Percentiles rank a stretch among this genome's conserved stretches.
Conservation (phyloP, 92 coral and sea anemone genomes). For the Pocillopora meandrina region DNA sequence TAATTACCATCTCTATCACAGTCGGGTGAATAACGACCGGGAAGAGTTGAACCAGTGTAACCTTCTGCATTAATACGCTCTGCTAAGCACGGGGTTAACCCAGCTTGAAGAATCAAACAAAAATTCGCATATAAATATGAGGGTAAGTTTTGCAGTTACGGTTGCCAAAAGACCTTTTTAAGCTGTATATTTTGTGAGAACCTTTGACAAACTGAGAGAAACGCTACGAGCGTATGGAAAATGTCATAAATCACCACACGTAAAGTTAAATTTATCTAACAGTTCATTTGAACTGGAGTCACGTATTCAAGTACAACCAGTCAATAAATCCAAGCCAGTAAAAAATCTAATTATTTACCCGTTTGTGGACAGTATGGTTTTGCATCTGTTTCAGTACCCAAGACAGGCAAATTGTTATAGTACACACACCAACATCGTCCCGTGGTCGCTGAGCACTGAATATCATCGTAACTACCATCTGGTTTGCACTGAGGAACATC, state of each 20-base stretch:
- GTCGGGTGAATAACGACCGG: conserved; percentile 72
- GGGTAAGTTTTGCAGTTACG: no score
- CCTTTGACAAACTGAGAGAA: no score
- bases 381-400: conserved; percentile 69
- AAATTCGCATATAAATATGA: neutral
- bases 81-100: conserved; percentile 59
- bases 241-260: no score
- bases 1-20: conserved; percentile 74
- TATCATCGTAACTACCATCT: conserved; percentile 76
- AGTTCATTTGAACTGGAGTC: no score
- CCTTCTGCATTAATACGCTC: conserved; percentile 64
- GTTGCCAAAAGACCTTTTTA: no score
- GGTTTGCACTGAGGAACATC: conserved; percentile 68
- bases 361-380: conserved; percentile 66
- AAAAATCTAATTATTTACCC: conserved; percentile 33
- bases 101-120: conserved; percentile 36
- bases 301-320: neutral
- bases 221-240: no score
- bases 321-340: neutral
- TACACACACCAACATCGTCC: conserved; percentile 94
- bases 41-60: conserved; percentile 49
- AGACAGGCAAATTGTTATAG: conserved; percentile 59
- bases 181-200: no score
- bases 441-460: conserved; percentile 77
- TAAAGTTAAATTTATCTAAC: no score